Percentiles rank a stretch among this genome's conserved stretches.
Conservation (phyloP, 1,140 invertebrate species). For the Drosophila guanche region DNA sequence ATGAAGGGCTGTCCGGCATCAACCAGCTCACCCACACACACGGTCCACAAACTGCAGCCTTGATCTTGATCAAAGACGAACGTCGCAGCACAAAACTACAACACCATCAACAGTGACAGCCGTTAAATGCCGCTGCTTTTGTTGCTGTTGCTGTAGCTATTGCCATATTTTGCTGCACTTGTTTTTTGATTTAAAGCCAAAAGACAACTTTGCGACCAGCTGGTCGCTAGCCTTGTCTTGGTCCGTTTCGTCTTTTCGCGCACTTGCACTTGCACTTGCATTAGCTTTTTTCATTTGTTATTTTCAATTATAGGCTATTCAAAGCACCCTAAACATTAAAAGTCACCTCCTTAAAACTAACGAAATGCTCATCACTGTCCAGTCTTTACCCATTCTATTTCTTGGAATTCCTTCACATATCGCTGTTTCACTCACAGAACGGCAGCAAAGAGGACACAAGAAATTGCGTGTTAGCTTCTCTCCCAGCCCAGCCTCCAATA, state of each 20-base stretch:
- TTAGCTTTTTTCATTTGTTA: constrained; percentile 15
- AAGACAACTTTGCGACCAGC: constrained; percentile 32
- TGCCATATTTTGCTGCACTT: constrained; percentile 72
- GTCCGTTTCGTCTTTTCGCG: constrained; percentile 67
- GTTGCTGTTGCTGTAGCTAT: constrained; percentile 37
- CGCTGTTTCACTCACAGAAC: too few relatives aligned
- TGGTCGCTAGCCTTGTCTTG: constrained; percentile 71
- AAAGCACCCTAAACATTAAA: constrained; percentile 9
- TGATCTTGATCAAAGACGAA: constrained; percentile 78
- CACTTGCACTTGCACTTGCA: constrained; percentile 69
- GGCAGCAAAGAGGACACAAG: too few relatives aligned
- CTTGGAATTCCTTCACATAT: too few relatives aligned
- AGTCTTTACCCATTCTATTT: too few relatives aligned
- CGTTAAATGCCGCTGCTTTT: constrained; percentile 23
- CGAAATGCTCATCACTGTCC: too few relatives aligned
- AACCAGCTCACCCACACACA: constrained; percentile 40
- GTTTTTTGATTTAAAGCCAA: constrained; percentile 77
- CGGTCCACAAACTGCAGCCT: constrained; percentile 43
- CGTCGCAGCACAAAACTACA: constrained; percentile 27
- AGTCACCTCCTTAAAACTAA: too few relatives aligned
- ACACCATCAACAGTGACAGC: constrained; percentile 41
- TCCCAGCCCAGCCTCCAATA: too few relatives aligned
- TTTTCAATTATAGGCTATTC: constrained; percentile 30
- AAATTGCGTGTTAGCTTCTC: too few relatives aligned
- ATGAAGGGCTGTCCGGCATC: constrained; percentile 55